Percentiles rank a stretch among this genome's conserved stretches.
These are phyloP conservation scores for Drosophila sproati DNA, from an alignment of 1,140 invertebrate genomes.

Conservation along the genomic window DNA sequence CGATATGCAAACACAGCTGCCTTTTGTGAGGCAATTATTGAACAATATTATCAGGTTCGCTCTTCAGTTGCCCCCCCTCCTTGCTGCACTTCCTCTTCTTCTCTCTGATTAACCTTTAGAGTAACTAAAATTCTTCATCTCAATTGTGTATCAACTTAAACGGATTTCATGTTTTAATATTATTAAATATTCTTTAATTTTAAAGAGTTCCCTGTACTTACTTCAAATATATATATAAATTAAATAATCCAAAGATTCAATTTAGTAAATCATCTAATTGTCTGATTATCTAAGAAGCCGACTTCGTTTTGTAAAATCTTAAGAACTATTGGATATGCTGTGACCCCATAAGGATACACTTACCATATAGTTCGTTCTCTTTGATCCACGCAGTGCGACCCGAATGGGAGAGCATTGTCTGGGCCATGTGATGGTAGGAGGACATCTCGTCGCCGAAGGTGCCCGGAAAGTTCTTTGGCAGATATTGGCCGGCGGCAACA, in stretches of 20 bases:
- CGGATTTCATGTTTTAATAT: too few relatives aligned
- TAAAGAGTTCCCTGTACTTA: too few relatives aligned
- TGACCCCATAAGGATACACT: slow-evolving; percentile 30
- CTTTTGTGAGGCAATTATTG: slow-evolving; percentile 56
- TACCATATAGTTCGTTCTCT: slow-evolving; percentile 81
- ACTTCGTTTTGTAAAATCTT: too few relatives aligned
- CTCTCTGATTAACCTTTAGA: background rate
- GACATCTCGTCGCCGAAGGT: slow-evolving; percentile 79
- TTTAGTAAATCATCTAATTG: too few relatives aligned
- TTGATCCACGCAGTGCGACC: slow-evolving; percentile 80
- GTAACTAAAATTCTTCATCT: background rate
- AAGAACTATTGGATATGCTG: too few relatives aligned
- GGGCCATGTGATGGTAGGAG: slow-evolving; percentile 81
- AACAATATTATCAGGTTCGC: slow-evolving; percentile 50
- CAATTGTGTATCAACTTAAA: too few relatives aligned
- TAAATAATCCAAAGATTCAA: too few relatives aligned
- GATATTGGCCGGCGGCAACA: slow-evolving; percentile 76
- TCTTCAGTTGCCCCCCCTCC: slow-evolving; percentile 3
- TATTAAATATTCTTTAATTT: too few relatives aligned
- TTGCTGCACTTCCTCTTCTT: background rate
- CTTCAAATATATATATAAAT: too few relatives aligned
- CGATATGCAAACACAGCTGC: slow-evolving; percentile 77
- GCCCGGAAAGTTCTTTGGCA: slow-evolving; percentile 77
- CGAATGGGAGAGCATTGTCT: slow-evolving; percentile 79
- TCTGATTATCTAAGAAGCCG: too few relatives aligned